These are phyloP conservation scores for Pseudomyrmex dendroicus DNA, from an alignment of 1,140 invertebrate species.

Conservation along the genomic window DNA sequence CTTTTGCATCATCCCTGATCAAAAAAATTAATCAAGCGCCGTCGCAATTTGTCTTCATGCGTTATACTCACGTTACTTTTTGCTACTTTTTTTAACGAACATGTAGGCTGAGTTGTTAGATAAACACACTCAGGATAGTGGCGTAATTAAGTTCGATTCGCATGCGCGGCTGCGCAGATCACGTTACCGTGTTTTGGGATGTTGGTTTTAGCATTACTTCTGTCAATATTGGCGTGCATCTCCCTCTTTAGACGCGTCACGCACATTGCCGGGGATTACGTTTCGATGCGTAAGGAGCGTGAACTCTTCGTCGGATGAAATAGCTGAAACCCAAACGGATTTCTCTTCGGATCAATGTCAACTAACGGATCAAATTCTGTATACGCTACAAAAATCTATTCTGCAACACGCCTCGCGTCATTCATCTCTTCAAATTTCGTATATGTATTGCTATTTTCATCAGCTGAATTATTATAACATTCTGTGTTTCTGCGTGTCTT, in stretches of 20 bases:
- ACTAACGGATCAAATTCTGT: background rate
- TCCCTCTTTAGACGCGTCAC: slow-evolving; percentile 30
- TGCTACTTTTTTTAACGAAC: slow-evolving; percentile 9
- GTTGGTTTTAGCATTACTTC: slow-evolving; percentile 54
- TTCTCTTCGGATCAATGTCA: too few species aligned
- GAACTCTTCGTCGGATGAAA: background rate
- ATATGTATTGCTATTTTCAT: background rate
- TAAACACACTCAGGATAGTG: slow-evolving; percentile 30
- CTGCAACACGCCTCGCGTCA: background rate
- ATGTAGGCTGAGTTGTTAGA: background rate
- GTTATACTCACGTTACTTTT: background rate
- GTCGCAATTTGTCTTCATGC: background rate
- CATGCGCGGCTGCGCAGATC: slow-evolving; percentile 1
- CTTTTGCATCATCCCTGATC: background rate
- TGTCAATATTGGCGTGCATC: slow-evolving; percentile 50
- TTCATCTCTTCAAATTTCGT: background rate
- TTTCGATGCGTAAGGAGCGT: slow-evolving; percentile 31
- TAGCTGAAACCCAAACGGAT: background rate
- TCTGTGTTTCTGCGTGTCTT: too few species aligned
- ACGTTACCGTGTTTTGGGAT: slow-evolving; percentile 41
- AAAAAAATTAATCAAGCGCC: background rate
- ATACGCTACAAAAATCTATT: background rate
- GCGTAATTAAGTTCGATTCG: slow-evolving; percentile 43
- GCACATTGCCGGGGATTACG: slow-evolving; percentile 14
- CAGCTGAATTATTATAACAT: too few species aligned